A percentile compares a stretch with the other conserved stretches of the same genome.
phyloP scores from a whole-genome alignment of 2,888 invertebrate species.

The Mesorhabditis sp. region DNA sequence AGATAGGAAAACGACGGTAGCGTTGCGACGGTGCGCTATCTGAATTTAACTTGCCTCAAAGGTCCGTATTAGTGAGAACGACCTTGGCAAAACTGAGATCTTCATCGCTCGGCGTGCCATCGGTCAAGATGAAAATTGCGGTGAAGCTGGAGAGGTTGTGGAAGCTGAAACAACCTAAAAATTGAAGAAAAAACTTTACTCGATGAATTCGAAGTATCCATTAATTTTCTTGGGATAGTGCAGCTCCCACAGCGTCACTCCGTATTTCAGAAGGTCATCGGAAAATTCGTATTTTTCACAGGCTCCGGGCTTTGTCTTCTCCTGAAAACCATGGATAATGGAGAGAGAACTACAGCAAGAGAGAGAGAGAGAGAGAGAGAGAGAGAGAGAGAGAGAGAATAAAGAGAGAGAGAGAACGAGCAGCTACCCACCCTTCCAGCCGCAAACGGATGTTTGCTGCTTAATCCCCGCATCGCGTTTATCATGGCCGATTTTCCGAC shows the following conservation, averaged over 20 bases:
- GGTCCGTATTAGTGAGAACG: constrained; percentile 11
- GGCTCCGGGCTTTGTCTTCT: constrained; percentile 25
- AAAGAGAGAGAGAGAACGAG: too few species aligned
- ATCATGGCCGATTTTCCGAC: constrained; percentile 38
- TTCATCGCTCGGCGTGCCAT: constrained; percentile 33
- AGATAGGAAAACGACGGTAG: constrained; percentile 29
- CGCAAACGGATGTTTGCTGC: constrained; percentile 33
- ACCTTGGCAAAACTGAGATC: constrained; percentile 43
- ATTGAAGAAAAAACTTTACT: constrained; percentile 22
- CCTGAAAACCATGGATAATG: constrained; percentile 14
- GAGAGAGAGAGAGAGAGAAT: background rate
- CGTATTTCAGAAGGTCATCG: constrained; percentile 35
- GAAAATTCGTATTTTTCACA: constrained; percentile 39
- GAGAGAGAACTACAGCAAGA: too few species aligned
- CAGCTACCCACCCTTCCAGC: constrained; percentile 26
- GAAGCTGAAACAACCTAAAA: constrained; percentile 18
- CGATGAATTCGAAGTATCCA: constrained; percentile 42
- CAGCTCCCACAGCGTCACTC: constrained; percentile 36
- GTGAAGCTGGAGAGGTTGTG: constrained; percentile 38
- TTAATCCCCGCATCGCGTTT: constrained; percentile 42
- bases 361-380: too few species aligned
- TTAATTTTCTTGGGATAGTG: constrained; percentile 40
- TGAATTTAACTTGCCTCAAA: background rate
- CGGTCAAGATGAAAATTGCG: constrained; percentile 36
- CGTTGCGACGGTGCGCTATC: constrained; percentile 8